A percentile compares a stretch with the other conserved stretches of the same genome.
Evolutionary conservation across 1,140 invertebrate genomes (phyloP).

Genomic region (Micrasema minimum): DNA sequence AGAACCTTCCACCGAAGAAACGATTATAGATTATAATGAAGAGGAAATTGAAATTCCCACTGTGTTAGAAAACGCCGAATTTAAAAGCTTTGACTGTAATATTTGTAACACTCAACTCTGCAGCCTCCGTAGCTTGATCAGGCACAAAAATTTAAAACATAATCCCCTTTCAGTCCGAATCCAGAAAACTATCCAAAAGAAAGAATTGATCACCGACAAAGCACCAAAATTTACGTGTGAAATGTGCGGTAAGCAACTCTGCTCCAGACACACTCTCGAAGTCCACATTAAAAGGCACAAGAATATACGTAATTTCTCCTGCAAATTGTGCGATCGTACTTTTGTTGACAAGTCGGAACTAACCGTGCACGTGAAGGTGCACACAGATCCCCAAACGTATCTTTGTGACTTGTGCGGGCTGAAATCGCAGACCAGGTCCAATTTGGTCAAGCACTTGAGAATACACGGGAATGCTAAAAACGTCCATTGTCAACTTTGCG

Average conservation of each 20-base stretch:
- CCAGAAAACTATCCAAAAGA: conserved; percentile 73
- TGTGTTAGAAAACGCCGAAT: no score
- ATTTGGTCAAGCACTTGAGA: conserved; percentile 62
- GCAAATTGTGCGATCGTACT: conserved; percentile 63
- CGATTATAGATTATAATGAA: no score
- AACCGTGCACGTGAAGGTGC: conserved; percentile 60
- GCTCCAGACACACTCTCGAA: conserved; percentile 59
- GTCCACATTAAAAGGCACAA: conserved; percentile 62
- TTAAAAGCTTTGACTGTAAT: no score
- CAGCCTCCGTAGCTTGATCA: no score
- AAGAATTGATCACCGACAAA: conserved; percentile 60
- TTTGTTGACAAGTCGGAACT: conserved; percentile 63
- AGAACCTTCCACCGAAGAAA: conserved; percentile 47
- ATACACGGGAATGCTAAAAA: conserved; percentile 62
- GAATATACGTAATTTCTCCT: conserved; percentile 63
- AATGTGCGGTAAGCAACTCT: conserved; percentile 59
- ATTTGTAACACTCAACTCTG: no score
- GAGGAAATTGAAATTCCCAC: no score
- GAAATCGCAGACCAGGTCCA: conserved; percentile 63
- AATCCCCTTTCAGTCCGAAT: conserved; percentile 70
- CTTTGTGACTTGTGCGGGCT: conserved; percentile 65
- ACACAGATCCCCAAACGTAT: conserved; percentile 56
- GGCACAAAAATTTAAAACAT: no score
- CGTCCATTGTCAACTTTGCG: conserved; percentile 60
- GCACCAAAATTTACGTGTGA: conserved; percentile 57